Evolutionary conservation across 2,888 invertebrate genomes (phyloP).

Genomic region (Crocallis elinguaria): DNA sequence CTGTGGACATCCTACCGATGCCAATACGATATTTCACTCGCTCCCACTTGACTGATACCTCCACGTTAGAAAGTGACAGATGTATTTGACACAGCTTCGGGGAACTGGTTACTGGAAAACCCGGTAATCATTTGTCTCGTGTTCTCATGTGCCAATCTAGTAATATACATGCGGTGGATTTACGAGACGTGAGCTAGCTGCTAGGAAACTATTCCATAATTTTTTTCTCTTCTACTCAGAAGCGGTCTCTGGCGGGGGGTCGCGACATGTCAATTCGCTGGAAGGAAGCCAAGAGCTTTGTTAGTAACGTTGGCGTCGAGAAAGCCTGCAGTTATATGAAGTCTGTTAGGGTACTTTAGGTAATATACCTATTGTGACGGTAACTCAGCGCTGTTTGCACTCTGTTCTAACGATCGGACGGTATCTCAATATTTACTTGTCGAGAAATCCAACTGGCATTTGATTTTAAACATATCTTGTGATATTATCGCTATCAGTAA

Average conservation of each 20-base stretch:
- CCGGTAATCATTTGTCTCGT: slow-evolving; percentile 56
- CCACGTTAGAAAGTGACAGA: slow-evolving; percentile 69
- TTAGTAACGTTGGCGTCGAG: slow-evolving; percentile 67
- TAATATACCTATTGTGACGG: slow-evolving; percentile 37
- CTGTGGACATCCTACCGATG: slow-evolving; percentile 62
- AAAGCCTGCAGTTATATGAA: slow-evolving; percentile 39
- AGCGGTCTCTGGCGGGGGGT: slow-evolving; percentile 64
- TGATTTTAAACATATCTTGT: neutral
- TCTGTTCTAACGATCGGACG: neutral
- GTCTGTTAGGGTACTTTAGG: slow-evolving; percentile 41
- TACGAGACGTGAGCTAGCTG: slow-evolving; percentile 52
- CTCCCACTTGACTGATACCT: slow-evolving; percentile 70
- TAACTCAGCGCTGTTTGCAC: slow-evolving; percentile 35
- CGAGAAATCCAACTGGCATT: slow-evolving; percentile 6
- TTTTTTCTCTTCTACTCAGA: slow-evolving; percentile 43
- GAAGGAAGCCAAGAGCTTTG: slow-evolving; percentile 69
- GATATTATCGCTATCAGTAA: slow-evolving; percentile 6
- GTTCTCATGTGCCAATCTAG: slow-evolving; percentile 47
- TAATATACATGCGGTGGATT: slow-evolving; percentile 55
- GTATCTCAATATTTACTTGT: slow-evolving; percentile 37
- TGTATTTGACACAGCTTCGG: slow-evolving; percentile 51
- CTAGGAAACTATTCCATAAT: slow-evolving; percentile 46
- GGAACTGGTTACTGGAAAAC: slow-evolving; percentile 40
- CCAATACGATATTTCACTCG: slow-evolving; percentile 73
- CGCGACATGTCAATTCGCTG: slow-evolving; percentile 58